A percentile compares a stretch with the other conserved stretches of the same genome.
Conservation (phyloP, 2,888 invertebrate species). For the Pristionchus mayeri region DNA sequence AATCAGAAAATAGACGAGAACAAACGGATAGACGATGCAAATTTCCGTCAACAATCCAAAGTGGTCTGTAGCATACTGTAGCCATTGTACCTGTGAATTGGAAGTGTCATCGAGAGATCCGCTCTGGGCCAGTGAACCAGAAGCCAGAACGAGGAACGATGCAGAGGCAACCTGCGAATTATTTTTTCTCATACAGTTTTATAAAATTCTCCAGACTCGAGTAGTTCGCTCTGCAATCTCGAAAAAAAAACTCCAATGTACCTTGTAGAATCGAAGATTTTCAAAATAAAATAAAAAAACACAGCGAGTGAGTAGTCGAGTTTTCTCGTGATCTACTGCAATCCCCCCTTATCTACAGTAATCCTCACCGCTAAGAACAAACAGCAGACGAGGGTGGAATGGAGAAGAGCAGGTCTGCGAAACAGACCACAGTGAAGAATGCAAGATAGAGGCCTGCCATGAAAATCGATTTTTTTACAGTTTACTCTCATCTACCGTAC, state of each 20-base stretch:
- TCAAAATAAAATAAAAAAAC: background rate
- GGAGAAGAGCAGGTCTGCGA: constrained; percentile 49
- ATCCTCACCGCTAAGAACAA: constrained; percentile 35
- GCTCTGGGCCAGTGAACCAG: constrained; percentile 42
- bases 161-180: constrained; percentile 42
- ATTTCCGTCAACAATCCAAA: background rate
- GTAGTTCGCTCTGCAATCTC: too few species aligned
- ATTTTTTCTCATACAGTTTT: background rate
- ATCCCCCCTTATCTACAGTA: background rate
- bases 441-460: constrained; percentile 45
- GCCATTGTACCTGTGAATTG: constrained; percentile 22
- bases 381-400: constrained; percentile 49
- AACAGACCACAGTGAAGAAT: constrained; percentile 21
- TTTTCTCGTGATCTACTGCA: too few species aligned
- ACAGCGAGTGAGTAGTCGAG: background rate
- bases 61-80: background rate
- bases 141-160: constrained; percentile 32
- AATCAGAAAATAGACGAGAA: background rate
- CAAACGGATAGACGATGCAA: background rate
- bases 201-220: background rate
- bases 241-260: too few species aligned
- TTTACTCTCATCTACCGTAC: constrained; percentile 4
- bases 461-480: background rate
- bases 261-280: background rate
- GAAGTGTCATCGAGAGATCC: constrained; percentile 39